Evolutionary conservation across 2,113 vertebrate species (phyloP).

Genomic region (Indicator indicator): DNA sequence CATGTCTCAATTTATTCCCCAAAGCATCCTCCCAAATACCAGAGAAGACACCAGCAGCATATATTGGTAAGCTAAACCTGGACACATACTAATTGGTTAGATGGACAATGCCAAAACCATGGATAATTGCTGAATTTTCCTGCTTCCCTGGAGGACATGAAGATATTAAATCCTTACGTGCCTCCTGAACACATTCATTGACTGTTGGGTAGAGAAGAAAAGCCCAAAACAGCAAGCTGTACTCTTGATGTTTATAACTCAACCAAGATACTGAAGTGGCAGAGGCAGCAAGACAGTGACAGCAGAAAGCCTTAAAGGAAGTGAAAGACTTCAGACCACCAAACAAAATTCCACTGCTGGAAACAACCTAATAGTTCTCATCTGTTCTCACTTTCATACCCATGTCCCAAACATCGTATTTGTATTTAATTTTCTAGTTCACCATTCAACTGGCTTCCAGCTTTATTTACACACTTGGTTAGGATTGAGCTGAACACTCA

Average conservation of each 20-base stretch:
- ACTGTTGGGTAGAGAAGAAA: not conserved
- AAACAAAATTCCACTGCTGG: not conserved
- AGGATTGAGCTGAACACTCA: not conserved
- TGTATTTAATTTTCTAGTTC: constrained; percentile 36
- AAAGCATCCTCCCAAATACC: not conserved
- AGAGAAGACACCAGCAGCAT: not conserved
- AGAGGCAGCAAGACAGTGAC: not conserved
- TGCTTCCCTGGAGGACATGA: not conserved
- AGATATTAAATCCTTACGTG: not conserved
- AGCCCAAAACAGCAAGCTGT: not conserved
- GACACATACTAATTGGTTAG: not conserved
- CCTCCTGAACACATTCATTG: not conserved
- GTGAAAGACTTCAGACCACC: not conserved
- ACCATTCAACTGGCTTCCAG: not conserved
- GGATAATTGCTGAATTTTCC: not conserved
- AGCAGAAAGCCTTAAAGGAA: constrained; percentile 16
- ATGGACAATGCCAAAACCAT: not conserved
- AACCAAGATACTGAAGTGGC: not conserved
- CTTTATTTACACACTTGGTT: not conserved
- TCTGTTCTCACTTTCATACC: not conserved
- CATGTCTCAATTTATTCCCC: not conserved
- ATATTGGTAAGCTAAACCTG: not conserved
- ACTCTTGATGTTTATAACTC: constrained; percentile 2
- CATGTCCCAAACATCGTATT: not conserved
- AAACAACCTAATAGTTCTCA: not conserved